Conservation (phyloP, 2,888 invertebrate genomes). For the Tipula vernalis region DNA sequence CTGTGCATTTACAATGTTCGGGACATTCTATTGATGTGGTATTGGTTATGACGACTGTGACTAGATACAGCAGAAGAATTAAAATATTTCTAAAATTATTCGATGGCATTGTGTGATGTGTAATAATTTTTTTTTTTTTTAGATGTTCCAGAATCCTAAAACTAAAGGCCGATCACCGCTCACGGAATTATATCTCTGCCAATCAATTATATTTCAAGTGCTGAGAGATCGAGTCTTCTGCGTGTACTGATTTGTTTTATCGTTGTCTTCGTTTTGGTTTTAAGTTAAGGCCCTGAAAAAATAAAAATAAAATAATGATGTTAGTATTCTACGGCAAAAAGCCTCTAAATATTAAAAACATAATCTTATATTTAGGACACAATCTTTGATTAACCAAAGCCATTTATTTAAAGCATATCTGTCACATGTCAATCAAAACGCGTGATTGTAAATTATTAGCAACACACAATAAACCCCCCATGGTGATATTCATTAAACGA, state of each 20-base stretch:
- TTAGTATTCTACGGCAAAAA: not conserved
- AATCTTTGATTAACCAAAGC: not conserved
- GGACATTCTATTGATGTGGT: conserved; percentile 23
- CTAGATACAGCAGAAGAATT: conserved; percentile 13
- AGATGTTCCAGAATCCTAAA: not conserved
- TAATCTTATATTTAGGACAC: too few species aligned
- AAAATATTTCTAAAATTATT: not conserved
- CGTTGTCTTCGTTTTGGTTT: not conserved
- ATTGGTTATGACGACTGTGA: conserved; percentile 10
- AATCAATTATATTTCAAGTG: not conserved
- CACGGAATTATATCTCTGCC: not conserved
- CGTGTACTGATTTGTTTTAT: not conserved
- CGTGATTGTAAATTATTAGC: not conserved
- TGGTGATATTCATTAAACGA: not conserved
- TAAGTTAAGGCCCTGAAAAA: not conserved
- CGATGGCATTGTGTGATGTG: not conserved
- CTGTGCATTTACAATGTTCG: conserved; percentile 27
- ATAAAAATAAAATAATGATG: not conserved
- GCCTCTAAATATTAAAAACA: not conserved
- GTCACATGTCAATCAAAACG: not conserved
- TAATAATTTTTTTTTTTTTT: not conserved
- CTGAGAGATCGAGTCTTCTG: too few species aligned
- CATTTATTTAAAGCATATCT: not conserved
- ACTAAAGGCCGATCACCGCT: not conserved
- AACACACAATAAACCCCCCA: not conserved